Evolutionary conservation across 1,140 invertebrate species (phyloP).

Genomic region (Mactra quadrangularis): DNA sequence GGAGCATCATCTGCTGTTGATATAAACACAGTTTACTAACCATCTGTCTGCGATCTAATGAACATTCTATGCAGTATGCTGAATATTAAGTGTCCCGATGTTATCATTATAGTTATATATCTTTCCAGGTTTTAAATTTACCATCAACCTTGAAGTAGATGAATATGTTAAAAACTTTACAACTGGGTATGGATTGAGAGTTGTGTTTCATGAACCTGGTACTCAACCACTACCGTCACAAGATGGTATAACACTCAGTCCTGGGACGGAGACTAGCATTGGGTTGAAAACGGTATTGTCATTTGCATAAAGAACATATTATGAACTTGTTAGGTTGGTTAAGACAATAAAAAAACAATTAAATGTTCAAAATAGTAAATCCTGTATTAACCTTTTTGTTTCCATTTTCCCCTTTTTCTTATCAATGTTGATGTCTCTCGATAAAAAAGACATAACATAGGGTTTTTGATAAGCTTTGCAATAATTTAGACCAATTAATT

Average conservation of each 20-base stretch:
- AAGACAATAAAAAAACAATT: neutral
- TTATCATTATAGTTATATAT: no score
- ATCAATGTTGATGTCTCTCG: no score
- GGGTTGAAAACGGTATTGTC: conserved; percentile 59
- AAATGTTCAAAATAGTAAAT: neutral
- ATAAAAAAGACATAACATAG: no score
- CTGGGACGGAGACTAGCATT: conserved; percentile 61
- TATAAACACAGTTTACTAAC: no score
- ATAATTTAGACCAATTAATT: no score
- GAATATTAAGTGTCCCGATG: no score
- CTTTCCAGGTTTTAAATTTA: conserved; percentile 55
- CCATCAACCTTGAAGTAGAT: conserved; percentile 58
- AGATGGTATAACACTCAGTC: conserved; percentile 60
- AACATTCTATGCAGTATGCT: no score
- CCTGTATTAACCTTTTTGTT: neutral
- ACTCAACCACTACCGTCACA: conserved; percentile 57
- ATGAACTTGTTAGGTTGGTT: neutral
- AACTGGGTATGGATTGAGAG: conserved; percentile 58
- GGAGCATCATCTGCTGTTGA: no score
- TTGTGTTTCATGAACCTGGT: conserved; percentile 65
- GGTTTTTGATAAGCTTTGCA: no score
- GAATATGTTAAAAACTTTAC: conserved; percentile 57
- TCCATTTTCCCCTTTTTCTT: no score
- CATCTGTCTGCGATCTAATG: no score
- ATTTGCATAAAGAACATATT: no score